A percentile compares a stretch with the other conserved stretches of the same genome.
These are phyloP conservation scores for Crypturellus tataupa DNA, from an alignment of 2,797 vertebrate species.

Conservation along the genomic window DNA sequence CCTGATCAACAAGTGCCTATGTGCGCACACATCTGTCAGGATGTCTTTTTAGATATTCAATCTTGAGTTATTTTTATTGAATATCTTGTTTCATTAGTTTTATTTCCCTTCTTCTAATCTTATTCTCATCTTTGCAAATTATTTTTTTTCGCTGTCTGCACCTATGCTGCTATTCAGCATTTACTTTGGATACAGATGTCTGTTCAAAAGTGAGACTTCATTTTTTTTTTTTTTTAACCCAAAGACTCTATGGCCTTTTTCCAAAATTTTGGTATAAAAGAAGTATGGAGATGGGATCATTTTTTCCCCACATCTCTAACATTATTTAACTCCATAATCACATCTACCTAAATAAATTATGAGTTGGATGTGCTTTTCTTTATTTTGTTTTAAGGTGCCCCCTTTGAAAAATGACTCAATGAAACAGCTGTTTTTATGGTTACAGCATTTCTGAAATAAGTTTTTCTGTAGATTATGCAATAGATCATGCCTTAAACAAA, in stretches of 20 bases:
- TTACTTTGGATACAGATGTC: background rate
- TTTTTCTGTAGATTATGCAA: slow-evolving; percentile 47
- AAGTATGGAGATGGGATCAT: background rate
- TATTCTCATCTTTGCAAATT: background rate
- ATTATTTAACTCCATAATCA: background rate
- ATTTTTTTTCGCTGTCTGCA: background rate
- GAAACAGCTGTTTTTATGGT: slow-evolving; percentile 52
- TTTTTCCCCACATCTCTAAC: background rate
- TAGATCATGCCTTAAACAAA: slow-evolving; percentile 42
- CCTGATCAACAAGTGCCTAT: background rate
- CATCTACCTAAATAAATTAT: background rate
- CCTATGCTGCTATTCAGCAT: background rate
- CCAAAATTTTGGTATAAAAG: background rate
- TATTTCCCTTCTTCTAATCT: background rate
- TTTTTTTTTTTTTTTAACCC: background rate
- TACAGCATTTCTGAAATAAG: slow-evolving; percentile 18
- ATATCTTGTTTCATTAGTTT: background rate
- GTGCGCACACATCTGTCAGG: accelerated
- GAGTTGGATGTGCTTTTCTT: background rate
- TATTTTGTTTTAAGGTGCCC: slow-evolving; percentile 11
- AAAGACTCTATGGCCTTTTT: background rate
- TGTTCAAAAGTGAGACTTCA: background rate
- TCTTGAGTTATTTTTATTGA: background rate
- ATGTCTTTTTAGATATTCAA: background rate
- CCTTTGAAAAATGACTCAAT: slow-evolving; percentile 51